phyloP scores from a whole-genome alignment of 2,797 vertebrate species.

The Eutrigla gurnardus region DNA sequence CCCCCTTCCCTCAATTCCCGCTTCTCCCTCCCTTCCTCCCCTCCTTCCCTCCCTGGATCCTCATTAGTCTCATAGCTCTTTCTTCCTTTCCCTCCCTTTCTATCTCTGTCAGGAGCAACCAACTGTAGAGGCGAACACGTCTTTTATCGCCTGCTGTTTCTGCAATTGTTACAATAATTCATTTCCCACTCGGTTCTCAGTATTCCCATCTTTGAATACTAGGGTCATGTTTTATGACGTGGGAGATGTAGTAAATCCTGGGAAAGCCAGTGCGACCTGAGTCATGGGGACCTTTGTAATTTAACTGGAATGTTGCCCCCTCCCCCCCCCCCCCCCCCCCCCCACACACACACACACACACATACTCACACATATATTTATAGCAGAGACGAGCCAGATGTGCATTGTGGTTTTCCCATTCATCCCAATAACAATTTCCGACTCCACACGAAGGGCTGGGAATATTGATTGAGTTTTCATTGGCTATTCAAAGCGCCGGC shows the following conservation, averaged over 20 bases:
- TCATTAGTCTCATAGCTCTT: conserved; percentile 76
- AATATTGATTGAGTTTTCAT: conserved; percentile 70
- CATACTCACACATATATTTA: conserved; percentile 8
- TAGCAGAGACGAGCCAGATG: conserved; percentile 64
- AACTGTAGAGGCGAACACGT: conserved; percentile 60
- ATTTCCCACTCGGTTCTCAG: conserved; percentile 67
- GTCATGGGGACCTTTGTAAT: conserved; percentile 72
- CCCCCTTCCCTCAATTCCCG: conserved; percentile 59
- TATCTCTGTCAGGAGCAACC: conserved; percentile 74
- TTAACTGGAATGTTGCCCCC: conserved; percentile 75
- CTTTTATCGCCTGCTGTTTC: conserved; percentile 77
- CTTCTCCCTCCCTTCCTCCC: conserved; percentile 56
- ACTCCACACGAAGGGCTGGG: conserved; percentile 39
- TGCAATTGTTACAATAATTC: conserved; percentile 77
- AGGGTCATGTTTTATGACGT: conserved; percentile 77
- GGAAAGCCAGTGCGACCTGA: conserved; percentile 60
- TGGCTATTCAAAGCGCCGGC: conserved; percentile 60
- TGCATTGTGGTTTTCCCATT: conserved; percentile 71
- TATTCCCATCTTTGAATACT: conserved; percentile 75
- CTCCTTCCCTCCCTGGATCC: conserved; percentile 62
- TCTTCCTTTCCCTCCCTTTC: conserved; percentile 67
- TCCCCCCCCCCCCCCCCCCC: too few relatives aligned
- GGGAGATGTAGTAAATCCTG: conserved; percentile 74
- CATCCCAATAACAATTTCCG: conserved; percentile 53
- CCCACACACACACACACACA: conserved; percentile 27